Conservation (phyloP, 2,888 invertebrate genomes). For the Fabriciana adippe region DNA sequence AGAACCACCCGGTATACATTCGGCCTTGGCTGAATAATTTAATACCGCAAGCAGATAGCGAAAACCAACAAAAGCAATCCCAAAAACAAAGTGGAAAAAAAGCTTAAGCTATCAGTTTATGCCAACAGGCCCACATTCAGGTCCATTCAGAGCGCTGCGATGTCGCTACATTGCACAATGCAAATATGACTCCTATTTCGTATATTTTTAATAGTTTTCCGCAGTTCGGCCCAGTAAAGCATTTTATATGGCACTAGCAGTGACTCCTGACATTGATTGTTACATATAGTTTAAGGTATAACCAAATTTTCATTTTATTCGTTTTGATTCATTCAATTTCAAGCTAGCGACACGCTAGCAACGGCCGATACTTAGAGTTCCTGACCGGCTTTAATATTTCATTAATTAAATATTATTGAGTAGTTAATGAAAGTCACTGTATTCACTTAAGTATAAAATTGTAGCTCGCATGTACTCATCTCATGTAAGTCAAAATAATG, state of each 20-base stretch:
- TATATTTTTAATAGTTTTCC: constrained; percentile 9
- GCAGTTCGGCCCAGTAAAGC: constrained; percentile 4
- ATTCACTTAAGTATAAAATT: too few relatives aligned
- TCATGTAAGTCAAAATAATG: too few relatives aligned
- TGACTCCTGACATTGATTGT: too few relatives aligned
- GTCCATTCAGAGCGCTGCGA: not conserved
- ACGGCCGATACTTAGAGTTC: too few relatives aligned
- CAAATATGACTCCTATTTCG: not conserved
- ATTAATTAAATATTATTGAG: too few relatives aligned
- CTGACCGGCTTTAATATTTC: too few relatives aligned
- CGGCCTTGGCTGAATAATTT: not conserved
- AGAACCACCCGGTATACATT: not conserved
- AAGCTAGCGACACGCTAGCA: too few relatives aligned
- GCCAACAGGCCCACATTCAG: not conserved
- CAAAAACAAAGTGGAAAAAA: constrained; percentile 8
- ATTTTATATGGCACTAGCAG: not conserved
- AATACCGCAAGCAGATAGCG: constrained; percentile 6
- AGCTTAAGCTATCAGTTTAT: constrained; percentile 7
- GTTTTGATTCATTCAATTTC: too few relatives aligned
- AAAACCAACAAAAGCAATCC: constrained; percentile 6
- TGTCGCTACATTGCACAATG: constrained; percentile 5
- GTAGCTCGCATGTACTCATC: too few relatives aligned
- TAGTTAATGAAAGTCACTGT: too few relatives aligned
- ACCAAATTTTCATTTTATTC: too few relatives aligned
- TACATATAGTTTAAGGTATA: too few relatives aligned